These are phyloP conservation scores for Bhutanitis thaidina DNA, from an alignment of 2,888 invertebrate genomes.

Conservation along the genomic window DNA sequence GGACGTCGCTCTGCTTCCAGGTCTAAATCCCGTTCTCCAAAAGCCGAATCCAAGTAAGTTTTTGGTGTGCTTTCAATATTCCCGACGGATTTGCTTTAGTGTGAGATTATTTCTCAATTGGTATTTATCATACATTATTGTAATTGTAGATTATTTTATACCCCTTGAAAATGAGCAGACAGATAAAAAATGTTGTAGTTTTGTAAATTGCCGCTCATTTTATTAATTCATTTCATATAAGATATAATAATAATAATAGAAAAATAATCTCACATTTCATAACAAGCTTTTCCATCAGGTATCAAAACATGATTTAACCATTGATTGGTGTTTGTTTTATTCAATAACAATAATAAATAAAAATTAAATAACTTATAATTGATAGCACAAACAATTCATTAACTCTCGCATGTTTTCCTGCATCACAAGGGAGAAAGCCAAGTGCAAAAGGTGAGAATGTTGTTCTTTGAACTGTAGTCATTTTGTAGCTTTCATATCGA, in stretches of 20 bases:
- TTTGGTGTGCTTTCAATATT: constrained; percentile 52
- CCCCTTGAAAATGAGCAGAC: too few species aligned
- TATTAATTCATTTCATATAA: too few species aligned
- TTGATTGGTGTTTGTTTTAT: constrained; percentile 5
- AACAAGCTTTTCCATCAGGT: constrained; percentile 5
- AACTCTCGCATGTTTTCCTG: constrained; percentile 58
- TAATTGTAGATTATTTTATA: not conserved
- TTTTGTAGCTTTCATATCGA: constrained; percentile 6
- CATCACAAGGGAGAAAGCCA: constrained; percentile 55
- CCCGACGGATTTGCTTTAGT: constrained; percentile 42
- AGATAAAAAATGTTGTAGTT: too few species aligned
- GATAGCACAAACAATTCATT: constrained; percentile 59
- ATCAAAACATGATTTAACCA: not conserved
- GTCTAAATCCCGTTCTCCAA: constrained; percentile 20
- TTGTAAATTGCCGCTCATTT: too few species aligned
- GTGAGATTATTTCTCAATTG: constrained; percentile 40
- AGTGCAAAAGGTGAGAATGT: constrained; percentile 37
- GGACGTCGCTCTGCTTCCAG: constrained; percentile 15
- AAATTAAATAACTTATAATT: constrained; percentile 31
- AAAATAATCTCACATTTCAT: constrained; percentile 12
- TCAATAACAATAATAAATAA: not conserved
- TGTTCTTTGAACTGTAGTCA: not conserved
- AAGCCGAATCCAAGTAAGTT: constrained; percentile 54
- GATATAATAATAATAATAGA: too few species aligned
- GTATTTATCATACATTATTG: not conserved